Percentiles rank a stretch among this genome's conserved stretches.
Evolutionary conservation across 2,888 invertebrate genomes (phyloP).

Genomic region (Drymonia ruficornis): DNA sequence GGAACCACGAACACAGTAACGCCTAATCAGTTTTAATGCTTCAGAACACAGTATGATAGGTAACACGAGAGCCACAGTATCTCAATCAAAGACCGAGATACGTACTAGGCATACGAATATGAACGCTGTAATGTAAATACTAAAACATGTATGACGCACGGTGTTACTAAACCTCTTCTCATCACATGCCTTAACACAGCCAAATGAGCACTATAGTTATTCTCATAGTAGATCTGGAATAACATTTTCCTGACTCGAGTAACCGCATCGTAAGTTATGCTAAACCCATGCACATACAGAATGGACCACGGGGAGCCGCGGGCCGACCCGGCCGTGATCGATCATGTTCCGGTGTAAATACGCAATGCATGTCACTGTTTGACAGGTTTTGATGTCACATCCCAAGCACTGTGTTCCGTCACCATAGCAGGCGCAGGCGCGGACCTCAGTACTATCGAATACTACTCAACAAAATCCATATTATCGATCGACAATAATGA

Average conservation of each 20-base stretch:
- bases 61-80: constrained; percentile 57
- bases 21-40: constrained; percentile 71
- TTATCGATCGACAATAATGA: constrained; percentile 3
- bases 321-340: constrained; percentile 56
- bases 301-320: constrained; percentile 61
- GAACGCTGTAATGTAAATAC: constrained; percentile 77
- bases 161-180: constrained; percentile 84
- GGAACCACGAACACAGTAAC: constrained; percentile 57
- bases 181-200: constrained; percentile 84
- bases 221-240: constrained; percentile 82
- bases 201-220: constrained; percentile 81
- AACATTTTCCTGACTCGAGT: constrained; percentile 81
- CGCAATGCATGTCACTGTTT: constrained; percentile 84
- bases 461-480: constrained; percentile 25
- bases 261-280: constrained; percentile 83
- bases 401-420: constrained; percentile 84
- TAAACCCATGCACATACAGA: constrained; percentile 82
- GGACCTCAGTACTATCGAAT: constrained; percentile 44
- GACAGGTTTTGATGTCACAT: constrained; percentile 83
- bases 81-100: constrained; percentile 67
- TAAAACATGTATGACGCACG: constrained; percentile 79
- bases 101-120: constrained; percentile 38
- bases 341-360: constrained; percentile 76
- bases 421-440: constrained; percentile 79
- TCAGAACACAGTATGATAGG: constrained; percentile 64